Evolutionary conservation across 2,113 vertebrate species (phyloP).

Genomic region (Daboia siamensis): DNA sequence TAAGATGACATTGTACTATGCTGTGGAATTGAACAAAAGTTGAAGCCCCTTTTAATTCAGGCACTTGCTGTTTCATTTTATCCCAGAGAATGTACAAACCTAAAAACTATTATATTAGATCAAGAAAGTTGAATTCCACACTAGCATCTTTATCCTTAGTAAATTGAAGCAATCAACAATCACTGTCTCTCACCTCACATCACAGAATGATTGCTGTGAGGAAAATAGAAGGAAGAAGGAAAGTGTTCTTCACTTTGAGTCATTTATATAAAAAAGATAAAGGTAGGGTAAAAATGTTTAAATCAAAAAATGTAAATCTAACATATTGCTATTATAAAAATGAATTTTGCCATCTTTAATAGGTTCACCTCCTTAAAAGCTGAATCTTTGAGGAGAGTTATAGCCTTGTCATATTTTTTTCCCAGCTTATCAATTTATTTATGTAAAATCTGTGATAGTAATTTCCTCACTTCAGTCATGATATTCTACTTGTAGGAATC

Average conservation of each 20-base stretch:
- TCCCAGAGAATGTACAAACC: neutral
- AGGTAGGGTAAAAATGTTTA: neutral
- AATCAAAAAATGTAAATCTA: neutral
- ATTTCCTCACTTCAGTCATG: neutral
- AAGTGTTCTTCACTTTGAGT: neutral
- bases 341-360: neutral
- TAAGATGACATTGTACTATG: neutral
- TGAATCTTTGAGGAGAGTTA: neutral
- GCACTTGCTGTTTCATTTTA: neutral
- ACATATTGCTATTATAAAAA: neutral
- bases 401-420: neutral
- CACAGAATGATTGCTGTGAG: neutral
- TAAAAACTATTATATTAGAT: neutral
- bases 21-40: accelerated
- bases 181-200: neutral
- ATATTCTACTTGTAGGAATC: neutral
- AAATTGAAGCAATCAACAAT: neutral
- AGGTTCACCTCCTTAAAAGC: neutral
- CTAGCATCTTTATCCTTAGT: neutral
- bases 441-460: neutral
- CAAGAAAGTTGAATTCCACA: neutral
- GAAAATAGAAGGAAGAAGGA: neutral
- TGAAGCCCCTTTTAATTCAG: neutral
- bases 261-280: neutral
- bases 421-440: neutral